Evolutionary conservation across 1,140 invertebrate genomes (phyloP).

Genomic region (Drosophila obscura): DNA sequence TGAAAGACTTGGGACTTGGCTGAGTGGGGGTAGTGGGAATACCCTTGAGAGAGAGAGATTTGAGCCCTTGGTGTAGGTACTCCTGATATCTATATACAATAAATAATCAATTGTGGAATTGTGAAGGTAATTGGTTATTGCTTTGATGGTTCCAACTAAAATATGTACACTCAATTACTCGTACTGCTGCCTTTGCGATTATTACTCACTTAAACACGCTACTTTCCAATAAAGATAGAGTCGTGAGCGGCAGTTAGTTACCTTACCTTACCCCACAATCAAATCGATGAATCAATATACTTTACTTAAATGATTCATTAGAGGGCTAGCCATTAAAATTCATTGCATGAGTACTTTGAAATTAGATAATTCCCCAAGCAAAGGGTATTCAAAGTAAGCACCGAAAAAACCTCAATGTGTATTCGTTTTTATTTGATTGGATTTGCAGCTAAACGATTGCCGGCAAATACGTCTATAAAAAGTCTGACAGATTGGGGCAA

Average conservation of each 20-base stretch:
- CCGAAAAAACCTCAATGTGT: slow-evolving; percentile 10
- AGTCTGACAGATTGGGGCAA: slow-evolving; percentile 27
- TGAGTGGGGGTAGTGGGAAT: neutral
- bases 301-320: slow-evolving; percentile 34
- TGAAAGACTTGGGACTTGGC: neutral
- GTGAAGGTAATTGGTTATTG: slow-evolving; percentile 16
- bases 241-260: too few relatives aligned
- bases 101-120: slow-evolving; percentile 15
- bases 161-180: slow-evolving; percentile 22
- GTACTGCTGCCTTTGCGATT: neutral
- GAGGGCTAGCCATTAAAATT: neutral
- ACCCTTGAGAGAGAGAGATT: neutral
- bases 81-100: slow-evolving; percentile 27
- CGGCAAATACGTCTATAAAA: slow-evolving; percentile 2
- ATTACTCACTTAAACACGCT: slow-evolving; percentile 34
- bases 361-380: neutral
- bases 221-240: slow-evolving; percentile 27
- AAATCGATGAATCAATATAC: slow-evolving; percentile 42
- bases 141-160: slow-evolving; percentile 25
- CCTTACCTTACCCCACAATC: slow-evolving; percentile 21
- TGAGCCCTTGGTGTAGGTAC: neutral
- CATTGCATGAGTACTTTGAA: too few relatives aligned
- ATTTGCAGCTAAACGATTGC: slow-evolving; percentile 27
- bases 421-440: slow-evolving; percentile 38
- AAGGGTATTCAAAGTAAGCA: slow-evolving; percentile 13